A percentile compares a stretch with the other conserved stretches of the same genome.
Conservation (phyloP, 2,797 vertebrate genomes). For the Enteromius viviparus region DNA sequence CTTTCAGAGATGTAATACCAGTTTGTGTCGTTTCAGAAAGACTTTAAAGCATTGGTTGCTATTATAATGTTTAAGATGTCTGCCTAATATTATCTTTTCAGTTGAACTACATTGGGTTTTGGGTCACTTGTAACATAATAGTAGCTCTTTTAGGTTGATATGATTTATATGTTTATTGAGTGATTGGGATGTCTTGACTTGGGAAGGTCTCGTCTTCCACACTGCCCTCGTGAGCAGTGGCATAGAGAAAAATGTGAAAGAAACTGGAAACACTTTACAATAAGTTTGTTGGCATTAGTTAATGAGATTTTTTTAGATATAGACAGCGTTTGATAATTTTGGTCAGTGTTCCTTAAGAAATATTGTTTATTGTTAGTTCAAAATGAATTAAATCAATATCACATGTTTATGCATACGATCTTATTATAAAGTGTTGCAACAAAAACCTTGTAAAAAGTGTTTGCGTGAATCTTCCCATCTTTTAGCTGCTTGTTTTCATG, state of each 20-base stretch:
- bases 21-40: background rate
- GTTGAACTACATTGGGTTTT: background rate
- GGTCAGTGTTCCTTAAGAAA: background rate
- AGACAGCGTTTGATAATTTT: no score
- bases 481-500: constrained; percentile 13
- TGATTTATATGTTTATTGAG: background rate
- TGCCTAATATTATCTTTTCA: constrained; percentile 2
- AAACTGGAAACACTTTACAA: background rate
- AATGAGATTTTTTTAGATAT: background rate
- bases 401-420: background rate
- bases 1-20: background rate
- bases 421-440: background rate
- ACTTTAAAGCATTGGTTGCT: background rate
- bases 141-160: background rate
- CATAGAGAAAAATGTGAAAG: background rate
- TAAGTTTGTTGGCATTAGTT: constrained; percentile 1
- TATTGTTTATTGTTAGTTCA: background rate
- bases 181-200: background rate
- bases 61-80: background rate
- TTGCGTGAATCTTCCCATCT: constrained; percentile 1
- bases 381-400: background rate
- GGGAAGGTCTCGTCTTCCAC: constrained; percentile 23
- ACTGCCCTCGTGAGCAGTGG: background rate
- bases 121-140: background rate
- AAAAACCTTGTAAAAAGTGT: background rate